Evolutionary conservation across 2,113 vertebrate species (phyloP), one percentile per base, ranked within the genome.

Genomic region (Brachirus orientalis): DNA sequence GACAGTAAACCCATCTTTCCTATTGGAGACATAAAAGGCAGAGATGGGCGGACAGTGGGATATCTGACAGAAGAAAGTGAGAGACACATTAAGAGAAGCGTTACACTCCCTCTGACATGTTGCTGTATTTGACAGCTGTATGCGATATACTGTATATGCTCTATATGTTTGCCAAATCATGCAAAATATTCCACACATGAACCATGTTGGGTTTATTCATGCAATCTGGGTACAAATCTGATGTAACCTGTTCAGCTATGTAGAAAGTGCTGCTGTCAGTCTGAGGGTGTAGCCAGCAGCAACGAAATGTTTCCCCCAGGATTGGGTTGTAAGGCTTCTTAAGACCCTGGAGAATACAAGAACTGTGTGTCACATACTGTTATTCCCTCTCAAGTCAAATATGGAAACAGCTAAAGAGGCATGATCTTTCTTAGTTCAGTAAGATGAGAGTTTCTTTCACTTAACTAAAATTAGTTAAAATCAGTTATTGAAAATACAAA

Each of bases 281-380:
- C 87, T 96, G 82, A 16, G 97, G 96, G 79, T 99, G 96, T 67
- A 93, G 92, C 97, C 97, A 99, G 90, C 96, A 94, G 90, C 97
- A 98, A 85, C 97, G 97, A 88, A 98, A 99, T 0, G 91, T 96
- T 89, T 99, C 97, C 70, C 97, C 97, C 57, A 99, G 90, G 76
- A 99, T 94, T 18, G 97, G 97, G 84, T 98, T 98, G 88, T 99
- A 99, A 69, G 97, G 97, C 90, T 99, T 99, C 89, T 98, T 98
- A 83, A 99, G 94, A 57, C 97, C 97, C 97, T 99, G 87, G 12
- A 69, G 57, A 63, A 78, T 1, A 18, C 12, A 60, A 67, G 6
- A 53, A 51, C 20, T 22, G 14, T 7, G 10, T 60, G 17, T 45
- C 18, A 45, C 1, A 33, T 6, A 2, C 28, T 2, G 28, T 28